Evolutionary conservation across 1,140 invertebrate genomes (phyloP).

Genomic region (Diploscapter pachys): DNA sequence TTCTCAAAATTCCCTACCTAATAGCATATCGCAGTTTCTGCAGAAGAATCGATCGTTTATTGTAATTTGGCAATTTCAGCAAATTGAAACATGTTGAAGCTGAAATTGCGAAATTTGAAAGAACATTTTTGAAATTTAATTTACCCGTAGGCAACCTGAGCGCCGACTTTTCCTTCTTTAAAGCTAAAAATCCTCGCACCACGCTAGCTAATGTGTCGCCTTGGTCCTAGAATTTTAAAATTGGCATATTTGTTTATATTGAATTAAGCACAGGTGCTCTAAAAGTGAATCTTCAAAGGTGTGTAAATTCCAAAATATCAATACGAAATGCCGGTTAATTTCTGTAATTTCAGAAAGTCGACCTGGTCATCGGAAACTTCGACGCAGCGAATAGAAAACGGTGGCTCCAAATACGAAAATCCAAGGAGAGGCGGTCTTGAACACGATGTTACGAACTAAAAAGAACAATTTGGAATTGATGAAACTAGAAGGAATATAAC

Average conservation of each 20-base stretch:
- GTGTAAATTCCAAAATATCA: constrained; percentile 1
- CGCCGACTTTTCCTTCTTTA: constrained; percentile 76
- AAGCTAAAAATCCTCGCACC: constrained; percentile 94
- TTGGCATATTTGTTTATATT: neutral
- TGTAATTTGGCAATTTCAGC: constrained; percentile 96
- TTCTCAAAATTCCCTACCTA: too few species aligned
- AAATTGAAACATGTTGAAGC: constrained; percentile 99
- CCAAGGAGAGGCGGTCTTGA: constrained; percentile 94
- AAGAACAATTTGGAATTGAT: constrained; percentile 26
- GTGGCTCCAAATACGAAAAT: constrained; percentile 93
- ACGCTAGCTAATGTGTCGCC: constrained; percentile 93
- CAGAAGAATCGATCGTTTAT: constrained; percentile 85
- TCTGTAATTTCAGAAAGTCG: neutral
- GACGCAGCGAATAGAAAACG: constrained; percentile 97
- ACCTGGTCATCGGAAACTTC: constrained; percentile 94
- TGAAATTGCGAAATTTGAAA: neutral
- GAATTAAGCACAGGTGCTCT: too few species aligned
- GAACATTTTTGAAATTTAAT: neutral
- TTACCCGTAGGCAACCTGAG: constrained; percentile 80
- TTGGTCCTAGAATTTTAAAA: constrained; percentile 69
- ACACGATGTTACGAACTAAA: constrained; percentile 96
- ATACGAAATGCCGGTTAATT: constrained; percentile 15
- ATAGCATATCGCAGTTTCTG: constrained; percentile 97
- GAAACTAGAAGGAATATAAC: constrained; percentile 44
- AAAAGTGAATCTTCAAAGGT: too few species aligned